Evolutionary conservation across 2,113 vertebrate genomes (phyloP).

Genomic region (Phylloscopus whistleri): DNA sequence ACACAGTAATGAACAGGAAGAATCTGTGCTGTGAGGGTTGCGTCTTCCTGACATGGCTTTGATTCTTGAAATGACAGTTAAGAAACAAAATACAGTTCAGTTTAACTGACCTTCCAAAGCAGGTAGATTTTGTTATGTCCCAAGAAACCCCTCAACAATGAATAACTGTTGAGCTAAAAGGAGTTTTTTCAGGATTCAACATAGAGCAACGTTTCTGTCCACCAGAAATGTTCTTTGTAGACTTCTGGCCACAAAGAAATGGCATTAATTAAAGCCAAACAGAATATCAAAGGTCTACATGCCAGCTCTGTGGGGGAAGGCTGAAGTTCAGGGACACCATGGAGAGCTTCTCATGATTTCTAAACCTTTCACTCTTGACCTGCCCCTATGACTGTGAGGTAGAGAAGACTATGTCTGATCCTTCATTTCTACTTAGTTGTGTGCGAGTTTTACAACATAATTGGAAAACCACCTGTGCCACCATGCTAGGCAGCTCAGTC

Average conservation of each 20-base stretch:
- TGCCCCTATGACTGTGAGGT: background rate
- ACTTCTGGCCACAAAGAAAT: background rate
- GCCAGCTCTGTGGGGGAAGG: background rate
- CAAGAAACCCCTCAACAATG: background rate
- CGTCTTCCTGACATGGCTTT: background rate
- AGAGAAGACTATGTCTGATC: background rate
- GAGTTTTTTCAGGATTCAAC: background rate
- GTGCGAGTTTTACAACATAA: background rate
- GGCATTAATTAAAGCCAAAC: background rate
- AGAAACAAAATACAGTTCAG: background rate
- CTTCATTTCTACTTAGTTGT: background rate
- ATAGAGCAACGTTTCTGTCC: background rate
- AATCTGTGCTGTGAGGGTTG: background rate
- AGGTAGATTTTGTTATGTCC: background rate
- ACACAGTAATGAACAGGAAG: background rate
- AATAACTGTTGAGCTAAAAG: background rate
- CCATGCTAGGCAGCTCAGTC: background rate
- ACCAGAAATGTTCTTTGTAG: background rate
- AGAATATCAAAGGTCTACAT: background rate
- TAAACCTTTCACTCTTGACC: background rate
- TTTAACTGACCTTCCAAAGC: background rate
- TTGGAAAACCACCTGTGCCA: background rate
- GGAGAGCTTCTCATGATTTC: background rate
- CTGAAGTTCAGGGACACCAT: background rate
- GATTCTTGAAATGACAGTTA: slow-evolving; percentile 6